Evolutionary conservation across 2,888 invertebrate genomes (phyloP).

Genomic region (Helicoverpa assulta): DNA sequence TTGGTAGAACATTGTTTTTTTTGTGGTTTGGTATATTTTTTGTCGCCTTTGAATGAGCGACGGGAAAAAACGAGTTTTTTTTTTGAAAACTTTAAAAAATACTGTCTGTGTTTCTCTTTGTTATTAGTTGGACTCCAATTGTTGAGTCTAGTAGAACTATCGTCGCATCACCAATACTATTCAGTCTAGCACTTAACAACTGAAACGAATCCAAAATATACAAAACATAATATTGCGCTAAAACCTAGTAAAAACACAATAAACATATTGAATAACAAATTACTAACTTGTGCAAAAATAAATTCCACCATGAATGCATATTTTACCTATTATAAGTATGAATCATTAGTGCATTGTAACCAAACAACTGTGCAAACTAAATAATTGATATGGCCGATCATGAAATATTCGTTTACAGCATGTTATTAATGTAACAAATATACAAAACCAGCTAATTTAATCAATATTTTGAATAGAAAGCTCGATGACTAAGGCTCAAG

Average conservation of each 20-base stretch:
- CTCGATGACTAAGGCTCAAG: too few species aligned
- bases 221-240: too few species aligned
- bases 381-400: background rate
- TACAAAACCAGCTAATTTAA: background rate
- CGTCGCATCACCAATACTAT: too few species aligned
- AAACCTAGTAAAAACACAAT: too few species aligned
- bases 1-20: constrained; percentile 2
- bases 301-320: background rate
- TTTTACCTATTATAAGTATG: background rate
- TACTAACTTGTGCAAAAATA: background rate
- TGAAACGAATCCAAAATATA: too few species aligned
- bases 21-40: background rate
- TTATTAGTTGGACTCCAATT: too few species aligned
- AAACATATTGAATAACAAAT: background rate
- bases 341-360: background rate
- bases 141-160: too few species aligned
- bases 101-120: too few species aligned
- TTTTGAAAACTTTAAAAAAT: too few species aligned
- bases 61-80: too few species aligned
- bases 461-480: background rate
- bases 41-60: background rate
- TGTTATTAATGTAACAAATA: background rate
- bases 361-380: background rate
- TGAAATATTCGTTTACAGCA: background rate
- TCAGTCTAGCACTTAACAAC: too few species aligned